Base-by-base conservation (phyloP, 2,113 vertebrate genomes). In the Okapia johnstoni region DNA sequence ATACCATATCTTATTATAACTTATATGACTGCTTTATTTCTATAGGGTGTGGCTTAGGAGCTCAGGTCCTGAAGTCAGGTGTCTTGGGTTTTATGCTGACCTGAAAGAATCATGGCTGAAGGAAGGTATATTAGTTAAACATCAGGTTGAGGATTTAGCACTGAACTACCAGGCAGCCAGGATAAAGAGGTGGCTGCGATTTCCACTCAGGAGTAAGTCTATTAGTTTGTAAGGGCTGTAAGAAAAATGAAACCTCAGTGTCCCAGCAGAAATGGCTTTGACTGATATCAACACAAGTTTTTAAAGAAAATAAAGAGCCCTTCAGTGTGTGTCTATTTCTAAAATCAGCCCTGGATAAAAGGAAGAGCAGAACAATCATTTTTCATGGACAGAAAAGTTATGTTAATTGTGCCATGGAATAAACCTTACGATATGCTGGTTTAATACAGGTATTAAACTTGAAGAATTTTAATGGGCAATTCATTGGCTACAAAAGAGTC, bases 11-110 rank as follows among this genome's bases (percentile, higher is more conserved):
- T 93, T 81, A 40, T 81, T 66, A 60, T n/a, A 54, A 88, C 36
- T 85, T 28, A 86, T 85, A 88, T 92, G 48, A 85, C 30, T 88
- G 60, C 48, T 63, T 93, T 61, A 83, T 86, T 63, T 97, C 85
- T 90, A 17, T 55, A n/a, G 23, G 26, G 13, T 17, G 76, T 2
- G 88, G 50, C 36, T 90, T 63, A 88, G 88, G 46, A 79, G 43
- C 57, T 92, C n/a, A 73, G 21, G 36, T 25, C 81, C 50, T 58
- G 2, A 88, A 88, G 89, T 90, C 58, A 73, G 17, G 73, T 88
- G 48, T 85, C 43, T 66, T 66, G 19, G 66, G 36, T 80, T 52
- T 88, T 48, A 89, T 80, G 55, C 25, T 63, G 52, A 19, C 7
- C 16, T 85, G 46, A 28, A 96, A 84, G 61, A 61, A 40, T 26